Base-by-base conservation (phyloP, 1,140 invertebrate species). In the Lasioglossum baleicum region DNA sequence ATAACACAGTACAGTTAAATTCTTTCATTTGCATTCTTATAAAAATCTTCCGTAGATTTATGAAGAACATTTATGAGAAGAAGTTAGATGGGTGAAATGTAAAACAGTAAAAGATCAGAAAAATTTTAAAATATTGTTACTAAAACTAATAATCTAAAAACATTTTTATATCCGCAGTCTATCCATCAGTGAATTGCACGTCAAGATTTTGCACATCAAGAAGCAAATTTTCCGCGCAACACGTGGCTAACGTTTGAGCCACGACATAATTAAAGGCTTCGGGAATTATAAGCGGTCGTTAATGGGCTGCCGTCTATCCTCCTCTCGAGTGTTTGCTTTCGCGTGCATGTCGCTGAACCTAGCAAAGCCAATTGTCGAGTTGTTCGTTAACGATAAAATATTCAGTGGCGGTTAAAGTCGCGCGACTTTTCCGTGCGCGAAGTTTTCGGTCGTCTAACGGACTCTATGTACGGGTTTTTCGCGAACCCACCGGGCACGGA, bases 401-500 rank as follows among this genome's bases (percentile, higher is more conserved):
- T 75, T 58, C 35, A 75, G 35, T 22, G 10, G 35, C 51, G 63
- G 48, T 26, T 58, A 26, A 22, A 58, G 42, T 17, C 60, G 72
- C 44, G 35, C 26, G 60, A 67, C 74, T 75, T 75, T 75, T 51
- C 40, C 17, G 20, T 15, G 40, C 31, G 51, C 22, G 51, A 26
- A 17, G 56, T 53, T 53, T 15, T 13, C 51, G 26, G 26, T 26
- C 26, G 26, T 26, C 26, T 26, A 26, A 1, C 26, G 56, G 20
- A 56, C 53, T 2, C 15, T 56, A 17, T 20, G 53, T 15, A 15
- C 35, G 35, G 35, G 22, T 20, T 20, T 40, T 7, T 31, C 48
- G 51, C 6, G 35, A 35, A 35, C 35, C 35, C 35, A 35, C 35
- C 35, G 35, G 35, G 26, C 66, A 72, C 60, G 87, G 76, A 83